phyloP scores from a whole-genome alignment of 64 coral and sea anemone genomes.

The Montipora cactus region DNA sequence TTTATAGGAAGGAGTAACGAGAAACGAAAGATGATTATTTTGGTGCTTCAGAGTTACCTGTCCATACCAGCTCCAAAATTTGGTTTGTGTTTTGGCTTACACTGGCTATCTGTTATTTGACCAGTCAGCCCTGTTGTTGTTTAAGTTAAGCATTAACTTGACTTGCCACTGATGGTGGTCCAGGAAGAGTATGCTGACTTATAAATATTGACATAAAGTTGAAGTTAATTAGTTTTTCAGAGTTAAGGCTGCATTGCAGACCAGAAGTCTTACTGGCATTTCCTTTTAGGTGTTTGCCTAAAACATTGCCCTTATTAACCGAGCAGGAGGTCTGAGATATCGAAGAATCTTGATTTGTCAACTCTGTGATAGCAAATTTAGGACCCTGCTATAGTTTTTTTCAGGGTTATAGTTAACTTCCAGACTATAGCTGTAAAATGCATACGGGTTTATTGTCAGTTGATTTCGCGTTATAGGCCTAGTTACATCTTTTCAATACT shows the following conservation, averaged over 20 bases:
- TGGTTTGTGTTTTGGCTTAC: background rate
- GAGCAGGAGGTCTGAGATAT: too few species aligned
- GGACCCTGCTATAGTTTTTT: too few species aligned
- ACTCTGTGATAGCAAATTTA: too few species aligned
- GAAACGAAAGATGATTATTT: too few species aligned
- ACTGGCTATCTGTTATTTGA: background rate
- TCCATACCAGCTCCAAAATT: too few species aligned
- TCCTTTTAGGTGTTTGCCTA: background rate
- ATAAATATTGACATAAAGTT: constrained; percentile 7
- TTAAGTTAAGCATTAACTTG: background rate
- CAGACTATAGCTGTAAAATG: too few species aligned
- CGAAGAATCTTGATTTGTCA: too few species aligned
- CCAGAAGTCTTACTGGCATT: background rate
- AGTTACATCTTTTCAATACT: too few species aligned
- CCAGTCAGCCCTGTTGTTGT: background rate
- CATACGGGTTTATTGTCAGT: too few species aligned
- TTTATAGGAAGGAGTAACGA: background rate
- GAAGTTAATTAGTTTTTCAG: constrained; percentile 15
- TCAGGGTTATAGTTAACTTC: too few species aligned
- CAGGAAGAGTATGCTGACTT: background rate
- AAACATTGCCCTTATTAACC: background rate
- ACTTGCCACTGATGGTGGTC: constrained; percentile 2
- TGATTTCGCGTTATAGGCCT: too few species aligned
- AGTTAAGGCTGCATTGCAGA: background rate
- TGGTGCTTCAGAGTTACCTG: too few species aligned